Evolutionary conservation across 1,140 invertebrate species (phyloP), one percentile per base, ranked within the genome.

Genomic region (Micrasema minimum): DNA sequence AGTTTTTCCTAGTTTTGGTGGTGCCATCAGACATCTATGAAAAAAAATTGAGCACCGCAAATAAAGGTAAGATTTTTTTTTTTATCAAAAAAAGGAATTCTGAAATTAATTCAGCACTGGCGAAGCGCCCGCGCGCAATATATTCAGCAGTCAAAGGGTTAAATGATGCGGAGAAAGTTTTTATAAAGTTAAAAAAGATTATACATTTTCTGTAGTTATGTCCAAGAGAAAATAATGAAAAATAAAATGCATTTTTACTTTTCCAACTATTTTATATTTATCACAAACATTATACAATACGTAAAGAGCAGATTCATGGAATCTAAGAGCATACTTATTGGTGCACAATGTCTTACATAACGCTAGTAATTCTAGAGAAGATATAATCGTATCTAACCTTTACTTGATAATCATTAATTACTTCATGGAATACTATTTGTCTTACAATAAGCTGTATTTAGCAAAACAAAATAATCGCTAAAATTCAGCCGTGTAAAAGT

Each of bases 261-360:
- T 59, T 59, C 38, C 22, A 37, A 41, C 12, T n/a, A 41, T 64
- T 57, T 23, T 64, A 64, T 64, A 64, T 31, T 64, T 64, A 64
- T 64, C 59, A 64, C 59, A 64, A 64, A 64, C 43, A 45, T 45
- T 31, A 31, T 7, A 31, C 26, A 31, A 53, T 43, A 66, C 79
- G 79, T 80, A 78, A 82, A 81, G 78, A 73, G 74, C 79, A 77
- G 81, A 84, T 84, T 84, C 82, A 84, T 79, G 82, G 82, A 84
- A 84, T 84, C 80, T 80, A 81, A 78, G 72, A 62, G 16, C 31
- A 71, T 35, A 16, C 41, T 62, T 62, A 61, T 70, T 48, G 59
- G 38, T 57, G 31, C 20, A 57, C 57, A 65, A 71, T 71, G 65
- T 57, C n/a, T 64, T 61, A 43, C 14, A 64, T 35, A 14, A 26